Evolutionary conservation across 2,888 invertebrate species (phyloP).

Genomic region (Blera fallax): DNA sequence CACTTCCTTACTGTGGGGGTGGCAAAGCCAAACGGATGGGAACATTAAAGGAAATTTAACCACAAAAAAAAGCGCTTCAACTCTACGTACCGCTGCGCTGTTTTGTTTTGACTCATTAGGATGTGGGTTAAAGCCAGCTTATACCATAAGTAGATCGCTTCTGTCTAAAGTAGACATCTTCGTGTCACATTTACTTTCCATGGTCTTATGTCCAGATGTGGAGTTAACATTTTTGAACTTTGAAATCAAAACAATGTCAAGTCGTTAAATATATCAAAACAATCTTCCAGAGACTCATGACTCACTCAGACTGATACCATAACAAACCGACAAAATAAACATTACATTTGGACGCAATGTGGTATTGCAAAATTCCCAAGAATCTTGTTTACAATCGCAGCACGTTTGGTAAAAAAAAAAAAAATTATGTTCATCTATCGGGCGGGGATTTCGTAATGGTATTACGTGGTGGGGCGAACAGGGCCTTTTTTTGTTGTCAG

Average conservation of each 20-base stretch:
- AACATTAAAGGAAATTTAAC: slow-evolving; percentile 22
- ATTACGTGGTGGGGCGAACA: neutral
- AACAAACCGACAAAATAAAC: no score
- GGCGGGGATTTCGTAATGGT: slow-evolving; percentile 17
- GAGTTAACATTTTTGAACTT: no score
- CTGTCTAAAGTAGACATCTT: neutral
- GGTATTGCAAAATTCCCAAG: slow-evolving; percentile 30
- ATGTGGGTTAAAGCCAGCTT: slow-evolving; percentile 49
- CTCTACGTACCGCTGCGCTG: neutral
- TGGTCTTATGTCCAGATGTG: no score
- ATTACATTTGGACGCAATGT: neutral
- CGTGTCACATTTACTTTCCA: neutral
- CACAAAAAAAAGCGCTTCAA: neutral
- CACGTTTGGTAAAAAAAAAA: neutral
- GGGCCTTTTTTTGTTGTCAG: neutral
- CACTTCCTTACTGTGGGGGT: slow-evolving; percentile 10
- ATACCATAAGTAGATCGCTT: neutral
- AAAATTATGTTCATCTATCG: slow-evolving; percentile 24
- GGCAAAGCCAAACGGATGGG: slow-evolving; percentile 23
- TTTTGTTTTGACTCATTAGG: neutral
- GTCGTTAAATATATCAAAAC: slow-evolving; percentile 6
- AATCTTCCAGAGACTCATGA: neutral
- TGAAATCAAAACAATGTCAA: neutral
- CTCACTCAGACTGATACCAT: no score
- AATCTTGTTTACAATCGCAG: slow-evolving; percentile 21